A percentile compares a stretch with the other conserved stretches of the same genome.
Conservation (phyloP, 2,888 invertebrate species). For the Campoplex capitator region DNA sequence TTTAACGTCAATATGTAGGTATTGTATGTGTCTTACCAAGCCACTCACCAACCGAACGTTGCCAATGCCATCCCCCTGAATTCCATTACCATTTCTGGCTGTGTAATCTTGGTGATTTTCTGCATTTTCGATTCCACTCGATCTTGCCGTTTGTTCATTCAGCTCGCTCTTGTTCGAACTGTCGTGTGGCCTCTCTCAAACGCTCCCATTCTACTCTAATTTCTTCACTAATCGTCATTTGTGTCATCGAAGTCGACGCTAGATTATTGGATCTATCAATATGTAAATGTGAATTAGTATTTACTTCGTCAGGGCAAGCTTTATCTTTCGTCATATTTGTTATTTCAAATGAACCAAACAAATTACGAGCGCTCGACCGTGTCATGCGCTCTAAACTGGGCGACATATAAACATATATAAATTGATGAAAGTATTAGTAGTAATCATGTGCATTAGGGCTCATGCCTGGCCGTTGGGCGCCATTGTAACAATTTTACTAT, state of each 20-base stretch:
- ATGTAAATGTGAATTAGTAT: background rate
- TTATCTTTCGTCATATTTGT: too few relatives aligned
- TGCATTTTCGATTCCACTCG: background rate
- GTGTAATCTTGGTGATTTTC: too few relatives aligned
- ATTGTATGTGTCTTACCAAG: background rate
- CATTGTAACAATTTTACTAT: too few relatives aligned
- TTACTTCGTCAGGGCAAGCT: too few relatives aligned
- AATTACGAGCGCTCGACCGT: too few relatives aligned
- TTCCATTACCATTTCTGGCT: background rate
- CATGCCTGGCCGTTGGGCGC: too few relatives aligned
- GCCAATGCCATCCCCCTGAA: background rate
- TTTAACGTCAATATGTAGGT: background rate
- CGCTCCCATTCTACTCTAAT: slow-evolving; percentile 23
- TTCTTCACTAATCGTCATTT: background rate
- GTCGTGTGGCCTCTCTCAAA: slow-evolving; percentile 2
- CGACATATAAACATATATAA: too few relatives aligned
- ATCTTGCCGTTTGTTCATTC: background rate
- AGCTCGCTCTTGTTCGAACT: slow-evolving; percentile 5
- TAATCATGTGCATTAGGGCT: too few relatives aligned
- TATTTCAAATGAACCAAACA: too few relatives aligned
- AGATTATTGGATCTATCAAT: background rate
- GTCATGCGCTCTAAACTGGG: too few relatives aligned
- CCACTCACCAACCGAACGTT: slow-evolving; percentile 18
- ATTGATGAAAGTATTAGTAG: too few relatives aligned
- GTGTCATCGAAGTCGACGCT: background rate